Evolutionary conservation across 2,113 vertebrate species (phyloP).

Genomic region (Eublepharis macularius): DNA sequence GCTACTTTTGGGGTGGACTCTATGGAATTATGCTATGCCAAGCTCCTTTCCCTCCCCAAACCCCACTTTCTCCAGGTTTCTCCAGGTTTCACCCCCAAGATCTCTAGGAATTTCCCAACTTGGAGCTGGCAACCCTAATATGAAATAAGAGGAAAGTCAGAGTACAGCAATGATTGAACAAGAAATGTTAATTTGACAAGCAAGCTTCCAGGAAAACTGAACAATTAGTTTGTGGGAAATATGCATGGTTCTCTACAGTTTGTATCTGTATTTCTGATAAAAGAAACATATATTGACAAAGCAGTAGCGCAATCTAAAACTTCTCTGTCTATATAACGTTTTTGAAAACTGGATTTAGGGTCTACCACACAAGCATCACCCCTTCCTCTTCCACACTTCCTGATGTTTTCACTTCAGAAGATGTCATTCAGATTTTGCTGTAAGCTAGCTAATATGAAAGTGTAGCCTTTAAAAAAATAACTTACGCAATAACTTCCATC

Average conservation of each 20-base stretch:
- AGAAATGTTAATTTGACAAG: constrained; percentile 15
- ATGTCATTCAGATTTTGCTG: background rate
- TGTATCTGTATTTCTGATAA: background rate
- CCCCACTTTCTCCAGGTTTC: too few relatives aligned
- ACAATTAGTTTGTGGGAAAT: constrained; percentile 4
- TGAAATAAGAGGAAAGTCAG: background rate
- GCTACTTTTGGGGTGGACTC: too few relatives aligned
- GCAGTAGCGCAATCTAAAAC: background rate
- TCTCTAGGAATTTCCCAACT: too few relatives aligned
- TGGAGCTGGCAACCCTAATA: too few relatives aligned
- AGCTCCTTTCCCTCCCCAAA: too few relatives aligned
- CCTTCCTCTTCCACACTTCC: background rate
- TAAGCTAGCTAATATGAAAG: background rate
- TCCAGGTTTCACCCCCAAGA: too few relatives aligned
- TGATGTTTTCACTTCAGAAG: background rate
- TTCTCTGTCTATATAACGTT: background rate
- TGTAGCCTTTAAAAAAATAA: constrained; percentile 6
- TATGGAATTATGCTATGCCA: too few relatives aligned
- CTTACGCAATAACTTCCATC: background rate
- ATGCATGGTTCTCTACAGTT: background rate
- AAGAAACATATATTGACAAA: fast-evolving
- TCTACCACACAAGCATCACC: background rate
- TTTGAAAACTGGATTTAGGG: background rate
- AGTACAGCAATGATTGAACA: background rate
- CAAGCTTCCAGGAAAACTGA: constrained; percentile 5